A percentile compares a stretch with the other conserved stretches of the same genome.
Conservation (phyloP, 2,113 vertebrate species). For the Riparia riparia region DNA sequence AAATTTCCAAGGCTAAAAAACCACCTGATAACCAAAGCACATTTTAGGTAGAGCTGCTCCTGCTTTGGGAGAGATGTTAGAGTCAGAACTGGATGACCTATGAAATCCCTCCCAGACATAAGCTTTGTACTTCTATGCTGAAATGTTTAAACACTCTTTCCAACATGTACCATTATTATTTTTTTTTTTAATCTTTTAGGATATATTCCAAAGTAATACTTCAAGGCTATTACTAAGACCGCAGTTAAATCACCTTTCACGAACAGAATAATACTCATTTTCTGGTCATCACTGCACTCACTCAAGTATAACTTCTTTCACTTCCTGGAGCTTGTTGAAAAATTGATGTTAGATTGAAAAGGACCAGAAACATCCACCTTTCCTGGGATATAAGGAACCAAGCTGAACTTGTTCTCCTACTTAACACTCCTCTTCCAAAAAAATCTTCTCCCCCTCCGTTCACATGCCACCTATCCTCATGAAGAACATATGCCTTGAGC, state of each 20-base stretch:
- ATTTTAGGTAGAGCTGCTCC: neutral
- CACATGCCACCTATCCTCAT: neutral
- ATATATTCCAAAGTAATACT: neutral
- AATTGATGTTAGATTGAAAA: neutral
- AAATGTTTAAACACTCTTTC: neutral
- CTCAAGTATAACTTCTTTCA: neutral
- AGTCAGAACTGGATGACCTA: neutral
- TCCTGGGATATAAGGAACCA: neutral
- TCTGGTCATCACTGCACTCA: neutral
- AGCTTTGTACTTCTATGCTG: neutral
- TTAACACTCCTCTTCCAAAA: neutral
- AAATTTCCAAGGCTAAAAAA: neutral
- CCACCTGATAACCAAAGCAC: neutral
- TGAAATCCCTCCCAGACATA: neutral
- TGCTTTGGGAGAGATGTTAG: neutral
- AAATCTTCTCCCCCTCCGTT: neutral
- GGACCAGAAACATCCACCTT: neutral
- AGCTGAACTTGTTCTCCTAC: neutral
- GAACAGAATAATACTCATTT: neutral
- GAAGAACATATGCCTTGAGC: accelerated
- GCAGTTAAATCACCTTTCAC: neutral
- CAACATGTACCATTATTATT: neutral
- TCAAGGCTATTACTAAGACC: neutral
- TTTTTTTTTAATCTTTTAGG: neutral
- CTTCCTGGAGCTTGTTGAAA: neutral